Base-by-base conservation (phyloP, 2,113 vertebrate species). In the Camelus bactrianus region DNA sequence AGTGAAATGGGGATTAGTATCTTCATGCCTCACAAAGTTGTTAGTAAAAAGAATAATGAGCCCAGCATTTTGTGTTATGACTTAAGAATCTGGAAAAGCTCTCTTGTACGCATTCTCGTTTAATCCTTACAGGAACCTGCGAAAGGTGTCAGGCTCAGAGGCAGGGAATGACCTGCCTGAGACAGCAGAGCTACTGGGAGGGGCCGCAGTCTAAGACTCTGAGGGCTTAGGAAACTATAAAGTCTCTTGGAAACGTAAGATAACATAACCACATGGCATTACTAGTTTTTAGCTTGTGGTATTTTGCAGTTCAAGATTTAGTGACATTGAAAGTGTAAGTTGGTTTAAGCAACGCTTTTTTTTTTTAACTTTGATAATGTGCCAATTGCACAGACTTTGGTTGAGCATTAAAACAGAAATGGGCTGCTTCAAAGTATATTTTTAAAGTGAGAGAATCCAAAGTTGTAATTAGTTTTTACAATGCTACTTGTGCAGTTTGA, bases 381-480 rank as follows among this genome's bases (percentile, higher is more conserved):
- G 97, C 96, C 97, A 97, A 24, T 86, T 88, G 90, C 96, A 96
- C 96, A 97, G 97, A 97, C 86, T 96, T 97, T 85, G 48, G 91
- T 96, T 96, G 81, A 93, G 91, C 85, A 69, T 75, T 95, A 81
- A 97, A 98, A 93, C 97, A 94, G 91, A 97, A 95, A 72, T 93
- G 82, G 89, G 86, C 77, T 89, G 93, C 95, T 97, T 97, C 42
- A 4, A 95, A 97, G 93, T 95, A 50, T 95, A 95, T 97, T 97
- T 97, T 97, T 97, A 83, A 97, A 95, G 96, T 95, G 97, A 98
- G 97, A 97, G 94, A 97, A 97, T 96, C 96, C 97, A 97, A 95
- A 96, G 96, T 96, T 94, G 91, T 97, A 97, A 96, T 97, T 97
- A 97, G 95, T 89, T 97, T 97, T 94, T 95, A 89, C 96, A 97